Conservation (phyloP, 64 coral and sea anemone species). For the Montipora foliosa region DNA sequence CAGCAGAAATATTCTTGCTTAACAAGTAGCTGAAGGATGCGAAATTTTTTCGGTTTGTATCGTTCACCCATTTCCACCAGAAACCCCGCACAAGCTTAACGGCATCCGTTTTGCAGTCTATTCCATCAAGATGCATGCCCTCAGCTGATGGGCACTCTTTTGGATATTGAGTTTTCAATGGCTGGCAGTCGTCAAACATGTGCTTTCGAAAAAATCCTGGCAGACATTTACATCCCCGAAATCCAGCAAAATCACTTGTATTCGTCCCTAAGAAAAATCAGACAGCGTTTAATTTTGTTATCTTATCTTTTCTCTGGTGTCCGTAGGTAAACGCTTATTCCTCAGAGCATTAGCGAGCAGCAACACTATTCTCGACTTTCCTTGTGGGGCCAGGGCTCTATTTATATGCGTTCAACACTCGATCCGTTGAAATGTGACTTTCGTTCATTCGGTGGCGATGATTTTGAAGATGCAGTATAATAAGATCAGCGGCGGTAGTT, state of each 20-base stretch:
- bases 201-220: not conserved
- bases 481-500: too few relatives aligned
- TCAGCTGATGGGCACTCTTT: accelerated
- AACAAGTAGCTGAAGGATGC: not conserved
- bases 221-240: slow-evolving; percentile 8
- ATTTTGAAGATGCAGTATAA: too few relatives aligned
- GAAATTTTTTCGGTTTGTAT: not conserved
- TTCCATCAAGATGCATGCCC: not conserved
- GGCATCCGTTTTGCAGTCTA: not conserved
- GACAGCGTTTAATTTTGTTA: too few relatives aligned
- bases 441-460: too few relatives aligned
- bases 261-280: not conserved
- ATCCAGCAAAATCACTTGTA: not conserved
- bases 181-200: not conserved
- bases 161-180: not conserved
- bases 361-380: too few relatives aligned
- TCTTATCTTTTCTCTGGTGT: too few relatives aligned
- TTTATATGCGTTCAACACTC: too few relatives aligned
- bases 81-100: not conserved
- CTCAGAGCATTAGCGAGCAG: too few relatives aligned
- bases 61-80: slow-evolving; percentile 18
- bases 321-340: too few relatives aligned
- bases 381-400: too few relatives aligned
- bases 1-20: not conserved
- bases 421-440: too few relatives aligned